phyloP scores from a whole-genome alignment of 1,140 invertebrate genomes.

The Eupristina koningsbergeri region DNA sequence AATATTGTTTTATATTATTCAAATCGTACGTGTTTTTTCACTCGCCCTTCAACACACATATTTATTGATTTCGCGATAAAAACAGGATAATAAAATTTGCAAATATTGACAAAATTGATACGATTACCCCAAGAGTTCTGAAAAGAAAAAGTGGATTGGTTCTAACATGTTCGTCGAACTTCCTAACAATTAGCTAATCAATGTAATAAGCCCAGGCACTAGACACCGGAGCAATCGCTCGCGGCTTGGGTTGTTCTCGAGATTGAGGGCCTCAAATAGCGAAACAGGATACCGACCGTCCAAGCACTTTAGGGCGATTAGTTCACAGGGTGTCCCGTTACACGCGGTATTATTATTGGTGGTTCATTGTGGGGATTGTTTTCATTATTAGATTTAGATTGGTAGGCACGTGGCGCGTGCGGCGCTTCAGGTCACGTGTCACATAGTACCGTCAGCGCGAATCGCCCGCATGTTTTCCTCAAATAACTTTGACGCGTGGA shows the following conservation, averaged over 20 bases:
- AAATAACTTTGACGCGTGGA: conserved; percentile 46
- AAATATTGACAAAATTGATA: too few relatives aligned
- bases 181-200: conserved; percentile 23
- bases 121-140: too few relatives aligned
- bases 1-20: too few relatives aligned
- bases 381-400: conserved; percentile 73
- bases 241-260: conserved; percentile 20
- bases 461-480: neutral
- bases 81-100: too few relatives aligned
- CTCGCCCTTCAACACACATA: too few relatives aligned
- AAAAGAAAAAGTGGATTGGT: too few relatives aligned
- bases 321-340: conserved; percentile 72
- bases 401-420: conserved; percentile 63
- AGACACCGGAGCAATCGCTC: neutral
- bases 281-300: conserved; percentile 64
- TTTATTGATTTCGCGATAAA: too few relatives aligned
- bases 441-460: conserved; percentile 7
- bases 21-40: too few relatives aligned
- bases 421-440: conserved; percentile 52
- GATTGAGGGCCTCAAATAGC: conserved; percentile 49
- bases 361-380: conserved; percentile 65
- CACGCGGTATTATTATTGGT: conserved; percentile 55
- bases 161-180: neutral
- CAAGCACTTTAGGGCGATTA: conserved; percentile 68
- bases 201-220: conserved; percentile 28